Evolutionary conservation across 2,888 invertebrate species (phyloP), one percentile per base, ranked within the genome.

Genomic region (Biston betularia): DNA sequence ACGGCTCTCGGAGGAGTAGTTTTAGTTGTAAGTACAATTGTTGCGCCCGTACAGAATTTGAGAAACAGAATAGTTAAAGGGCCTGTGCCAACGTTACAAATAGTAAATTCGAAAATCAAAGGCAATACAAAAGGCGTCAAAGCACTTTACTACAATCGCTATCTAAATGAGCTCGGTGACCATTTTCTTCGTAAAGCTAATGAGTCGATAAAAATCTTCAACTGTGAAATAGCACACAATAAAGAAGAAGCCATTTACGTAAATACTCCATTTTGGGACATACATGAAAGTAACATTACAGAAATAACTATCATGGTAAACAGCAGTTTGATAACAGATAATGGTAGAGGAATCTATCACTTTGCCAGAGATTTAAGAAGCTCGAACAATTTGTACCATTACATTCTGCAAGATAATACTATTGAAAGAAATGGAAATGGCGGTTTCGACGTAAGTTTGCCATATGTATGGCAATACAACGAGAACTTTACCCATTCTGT

Each of bases 361-460:
- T 97, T 97, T 78, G 98, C 98, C 50, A 96, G 98, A 80, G 98
- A 99, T 88, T 95, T 99, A 77, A 96, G 98, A 75, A 97, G 98
- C 71, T 98, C 99, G 0, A 99, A 99, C 82, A 99, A 99, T 90
- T 94, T 99, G 0, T 99, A 98, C 94, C 98, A 99, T 84, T 99
- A 99, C 95, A 95, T 97, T 35, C 88, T 99, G 55, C 97, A 97
- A 85, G 97, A 98, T 79, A 97, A 97, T 68, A 96, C 97, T 0
- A 95, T 99, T 70, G 97, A 97, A 83, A 95, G 97, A 72, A 99
- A 99, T 81, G 94, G 94, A 67, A 95, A 95, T 35, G 98, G 98
- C 11, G 99, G 99, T 0, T 96, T 99, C 74, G 96, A 97, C 79
- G 95, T 99, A 6, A 95, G 96, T 11, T 89, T 99, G 45, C 99